Evolutionary conservation across 1,140 invertebrate genomes (phyloP).

Genomic region (Drosophila melanica): DNA sequence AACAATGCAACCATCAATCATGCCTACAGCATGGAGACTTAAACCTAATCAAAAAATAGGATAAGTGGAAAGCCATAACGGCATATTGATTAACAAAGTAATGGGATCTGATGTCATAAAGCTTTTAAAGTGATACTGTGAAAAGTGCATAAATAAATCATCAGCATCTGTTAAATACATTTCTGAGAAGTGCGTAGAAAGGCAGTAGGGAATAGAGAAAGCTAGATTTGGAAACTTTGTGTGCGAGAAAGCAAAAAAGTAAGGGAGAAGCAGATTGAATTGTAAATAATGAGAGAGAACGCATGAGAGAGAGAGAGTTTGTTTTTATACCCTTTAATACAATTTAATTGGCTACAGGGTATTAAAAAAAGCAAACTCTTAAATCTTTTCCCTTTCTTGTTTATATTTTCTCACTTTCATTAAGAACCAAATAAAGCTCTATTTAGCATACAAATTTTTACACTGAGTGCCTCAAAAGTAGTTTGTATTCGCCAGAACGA

Average conservation of each 20-base stretch:
- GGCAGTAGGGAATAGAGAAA: neutral
- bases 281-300: neutral
- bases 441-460: constrained; percentile 42
- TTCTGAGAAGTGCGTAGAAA: neutral
- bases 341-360: no score
- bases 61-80: neutral
- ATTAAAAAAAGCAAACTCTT: neutral
- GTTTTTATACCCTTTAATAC: no score
- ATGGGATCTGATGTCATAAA: neutral
- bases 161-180: neutral
- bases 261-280: neutral
- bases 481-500: constrained; percentile 12
- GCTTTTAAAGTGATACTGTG: no score
- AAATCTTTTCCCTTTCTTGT: neutral
- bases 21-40: neutral
- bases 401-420: constrained; percentile 8
- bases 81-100: neutral
- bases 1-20: neutral
- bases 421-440: constrained; percentile 11
- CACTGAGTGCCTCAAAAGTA: constrained; percentile 18
- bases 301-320: neutral
- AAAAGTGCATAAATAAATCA: neutral
- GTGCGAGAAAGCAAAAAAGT: neutral
- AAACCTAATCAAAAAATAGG: neutral
- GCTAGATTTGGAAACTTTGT: neutral